Evolutionary conservation across 2,888 invertebrate genomes (phyloP).

Genomic region (Venustoraphidia nigricollis): DNA sequence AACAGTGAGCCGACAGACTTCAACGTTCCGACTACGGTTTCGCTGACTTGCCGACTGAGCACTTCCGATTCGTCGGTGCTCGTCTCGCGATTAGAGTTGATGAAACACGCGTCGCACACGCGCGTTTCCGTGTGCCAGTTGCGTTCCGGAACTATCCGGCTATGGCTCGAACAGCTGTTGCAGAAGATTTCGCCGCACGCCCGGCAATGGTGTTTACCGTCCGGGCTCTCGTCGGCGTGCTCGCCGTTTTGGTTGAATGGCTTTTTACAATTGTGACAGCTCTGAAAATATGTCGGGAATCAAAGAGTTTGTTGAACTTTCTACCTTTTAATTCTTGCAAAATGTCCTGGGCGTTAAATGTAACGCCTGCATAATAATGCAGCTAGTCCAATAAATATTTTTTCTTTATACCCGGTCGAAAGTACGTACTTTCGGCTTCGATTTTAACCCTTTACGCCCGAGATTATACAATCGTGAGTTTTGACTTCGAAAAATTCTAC

Average conservation of each 20-base stretch:
- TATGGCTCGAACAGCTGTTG: constrained; percentile 49
- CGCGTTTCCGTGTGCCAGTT: constrained; percentile 58
- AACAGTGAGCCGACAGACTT: constrained; percentile 46
- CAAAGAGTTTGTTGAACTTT: too few relatives aligned
- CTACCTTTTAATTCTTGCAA: too few relatives aligned
- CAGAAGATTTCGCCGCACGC: constrained; percentile 71
- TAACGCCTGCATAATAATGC: too few relatives aligned
- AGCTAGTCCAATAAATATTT: too few relatives aligned
- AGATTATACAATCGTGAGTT: too few relatives aligned
- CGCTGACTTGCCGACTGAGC: too few relatives aligned
- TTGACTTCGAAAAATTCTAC: too few relatives aligned
- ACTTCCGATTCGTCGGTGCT: constrained; percentile 20
- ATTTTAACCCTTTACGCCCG: too few relatives aligned
- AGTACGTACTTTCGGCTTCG: too few relatives aligned
- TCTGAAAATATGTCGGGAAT: constrained; percentile 23
- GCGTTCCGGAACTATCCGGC: constrained; percentile 49
- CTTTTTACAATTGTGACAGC: constrained; percentile 47
- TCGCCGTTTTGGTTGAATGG: constrained; percentile 30
- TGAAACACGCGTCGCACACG: constrained; percentile 55
- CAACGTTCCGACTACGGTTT: too few relatives aligned
- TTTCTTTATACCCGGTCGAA: too few relatives aligned
- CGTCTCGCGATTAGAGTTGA: neutral
- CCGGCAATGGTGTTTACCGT: constrained; percentile 59
- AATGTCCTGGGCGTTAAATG: too few relatives aligned
- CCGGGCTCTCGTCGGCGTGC: constrained; percentile 11